Percentiles rank a stretch among this genome's conserved stretches.
Evolutionary conservation across 2,113 vertebrate genomes (phyloP).

Genomic region (Plestiodon gilberti): DNA sequence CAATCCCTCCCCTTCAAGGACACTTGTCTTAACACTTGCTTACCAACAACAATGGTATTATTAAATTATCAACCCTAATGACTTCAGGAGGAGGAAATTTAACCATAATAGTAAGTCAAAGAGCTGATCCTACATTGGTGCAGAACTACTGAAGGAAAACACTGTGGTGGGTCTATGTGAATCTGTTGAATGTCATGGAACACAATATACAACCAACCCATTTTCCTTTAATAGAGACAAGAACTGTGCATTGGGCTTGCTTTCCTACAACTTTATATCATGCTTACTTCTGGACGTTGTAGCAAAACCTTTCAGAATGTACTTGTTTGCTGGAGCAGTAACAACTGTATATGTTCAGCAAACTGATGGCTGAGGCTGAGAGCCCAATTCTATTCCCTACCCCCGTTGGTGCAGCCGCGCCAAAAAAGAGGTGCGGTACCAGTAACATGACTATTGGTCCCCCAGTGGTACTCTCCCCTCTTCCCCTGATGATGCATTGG

Average conservation of each 20-base stretch:
- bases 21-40: constrained; percentile 60
- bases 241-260: not conserved
- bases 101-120: constrained; percentile 13
- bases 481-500: too few species aligned
- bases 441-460: too few species aligned
- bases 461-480: too few species aligned
- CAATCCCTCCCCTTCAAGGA: constrained; percentile 53
- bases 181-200: not conserved
- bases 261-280: not conserved
- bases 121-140: constrained; percentile 28
- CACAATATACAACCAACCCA: not conserved
- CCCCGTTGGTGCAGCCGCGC: too few species aligned
- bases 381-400: too few species aligned
- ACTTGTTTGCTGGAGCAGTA: too few species aligned
- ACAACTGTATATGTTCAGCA: too few species aligned
- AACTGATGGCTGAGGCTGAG: too few species aligned
- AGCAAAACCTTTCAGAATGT: too few species aligned
- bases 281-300: not conserved
- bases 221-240: not conserved
- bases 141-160: constrained; percentile 26
- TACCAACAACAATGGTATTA: constrained; percentile 59
- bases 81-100: constrained; percentile 28
- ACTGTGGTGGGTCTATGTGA: not conserved
- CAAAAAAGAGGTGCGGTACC: too few species aligned
- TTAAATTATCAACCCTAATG: constrained; percentile 68